A percentile compares a stretch with the other conserved stretches of the same genome.
Conservation (phyloP, 2,888 invertebrate genomes). For the Caenorhabditis zanzibari region DNA sequence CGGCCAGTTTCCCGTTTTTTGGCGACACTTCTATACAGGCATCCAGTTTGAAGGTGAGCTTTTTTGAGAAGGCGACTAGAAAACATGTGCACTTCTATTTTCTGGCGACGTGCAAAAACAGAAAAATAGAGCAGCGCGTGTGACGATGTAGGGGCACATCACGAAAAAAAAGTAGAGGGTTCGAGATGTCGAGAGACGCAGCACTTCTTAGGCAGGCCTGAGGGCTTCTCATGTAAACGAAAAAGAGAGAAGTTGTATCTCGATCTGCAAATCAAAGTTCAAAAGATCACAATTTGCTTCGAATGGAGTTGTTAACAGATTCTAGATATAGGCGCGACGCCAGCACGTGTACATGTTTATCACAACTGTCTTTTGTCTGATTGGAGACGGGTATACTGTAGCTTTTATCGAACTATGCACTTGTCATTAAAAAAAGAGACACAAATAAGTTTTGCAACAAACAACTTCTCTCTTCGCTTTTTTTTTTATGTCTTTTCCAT, state of each 20-base stretch:
- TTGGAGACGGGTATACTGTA: constrained; percentile 55
- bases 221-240: constrained; percentile 40
- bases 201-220: constrained; percentile 31
- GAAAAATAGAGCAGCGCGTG: constrained; percentile 14
- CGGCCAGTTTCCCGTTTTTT: constrained; percentile 80
- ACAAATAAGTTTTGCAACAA: constrained; percentile 42
- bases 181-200: constrained; percentile 34
- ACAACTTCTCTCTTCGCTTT: not conserved
- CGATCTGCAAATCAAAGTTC: constrained; percentile 52
- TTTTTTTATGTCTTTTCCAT: not conserved
- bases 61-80: not conserved
- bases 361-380: constrained; percentile 30
- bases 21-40: constrained; percentile 66
- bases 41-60: constrained; percentile 62
- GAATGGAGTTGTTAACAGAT: constrained; percentile 24
- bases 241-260: constrained; percentile 14
- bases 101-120: constrained; percentile 59
- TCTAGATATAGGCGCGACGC: constrained; percentile 6
- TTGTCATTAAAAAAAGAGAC: constrained; percentile 21
- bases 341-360: constrained; percentile 42
- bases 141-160: constrained; percentile 44
- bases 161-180: constrained; percentile 29
- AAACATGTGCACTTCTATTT: constrained; percentile 32
- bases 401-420: constrained; percentile 57
- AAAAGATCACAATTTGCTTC: constrained; percentile 44